These are phyloP conservation scores for Leguminivora glycinivorella DNA, from an alignment of 1,140 invertebrate species.

Conservation along the genomic window DNA sequence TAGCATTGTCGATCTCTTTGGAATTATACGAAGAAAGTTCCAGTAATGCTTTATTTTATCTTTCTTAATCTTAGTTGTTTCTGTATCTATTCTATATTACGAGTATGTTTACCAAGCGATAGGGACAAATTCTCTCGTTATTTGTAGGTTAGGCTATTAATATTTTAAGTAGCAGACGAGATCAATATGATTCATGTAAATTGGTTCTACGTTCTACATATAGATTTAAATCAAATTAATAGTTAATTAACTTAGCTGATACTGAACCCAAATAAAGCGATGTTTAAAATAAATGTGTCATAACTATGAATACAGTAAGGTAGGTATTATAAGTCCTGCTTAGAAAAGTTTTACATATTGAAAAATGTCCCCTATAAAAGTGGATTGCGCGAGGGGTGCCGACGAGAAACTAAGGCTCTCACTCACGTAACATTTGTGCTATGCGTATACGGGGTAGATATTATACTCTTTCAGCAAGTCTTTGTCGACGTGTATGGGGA, in stretches of 20 bases:
- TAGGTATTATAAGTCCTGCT: no score
- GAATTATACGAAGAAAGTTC: background rate
- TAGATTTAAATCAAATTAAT: background rate
- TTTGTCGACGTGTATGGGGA: background rate
- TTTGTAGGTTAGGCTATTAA: background rate
- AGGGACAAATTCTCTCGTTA: background rate
- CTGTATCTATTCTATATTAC: background rate
- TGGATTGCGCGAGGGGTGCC: background rate
- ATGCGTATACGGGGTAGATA: background rate
- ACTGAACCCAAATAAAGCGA: no score
- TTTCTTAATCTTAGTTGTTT: no score
- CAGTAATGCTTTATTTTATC: background rate
- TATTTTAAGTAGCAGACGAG: background rate
- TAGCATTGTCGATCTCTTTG: background rate
- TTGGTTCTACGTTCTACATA: background rate
- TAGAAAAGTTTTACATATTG: background rate
- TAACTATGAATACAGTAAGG: no score
- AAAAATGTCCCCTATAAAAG: constrained; percentile 2
- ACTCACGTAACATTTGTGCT: background rate
- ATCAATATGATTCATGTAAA: background rate
- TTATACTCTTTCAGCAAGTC: constrained; percentile 3
- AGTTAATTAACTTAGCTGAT: background rate
- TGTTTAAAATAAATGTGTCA: no score
- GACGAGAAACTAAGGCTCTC: background rate
- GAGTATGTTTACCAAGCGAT: background rate